phyloP scores from a whole-genome alignment of 2,888 invertebrate species.

The Eurytoma californica region DNA sequence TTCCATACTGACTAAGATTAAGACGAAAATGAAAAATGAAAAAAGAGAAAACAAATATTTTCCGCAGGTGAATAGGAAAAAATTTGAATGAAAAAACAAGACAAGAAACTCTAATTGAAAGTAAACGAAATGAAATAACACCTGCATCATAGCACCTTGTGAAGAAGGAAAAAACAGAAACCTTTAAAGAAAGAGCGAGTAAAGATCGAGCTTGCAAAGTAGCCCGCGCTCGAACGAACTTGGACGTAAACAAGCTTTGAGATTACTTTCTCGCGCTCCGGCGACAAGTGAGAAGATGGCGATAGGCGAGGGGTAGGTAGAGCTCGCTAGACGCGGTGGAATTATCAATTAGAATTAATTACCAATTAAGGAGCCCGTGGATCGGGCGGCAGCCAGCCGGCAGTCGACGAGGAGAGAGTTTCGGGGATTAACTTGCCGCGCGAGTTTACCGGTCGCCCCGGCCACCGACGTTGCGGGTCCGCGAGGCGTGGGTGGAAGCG shows the following conservation, averaged over 20 bases:
- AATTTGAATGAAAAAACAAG: no score
- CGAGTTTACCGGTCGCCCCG: background rate
- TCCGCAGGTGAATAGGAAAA: no score
- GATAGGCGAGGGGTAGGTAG: background rate
- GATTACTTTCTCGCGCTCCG: conserved; percentile 58
- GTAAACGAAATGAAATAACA: background rate
- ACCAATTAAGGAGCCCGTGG: conserved; percentile 62
- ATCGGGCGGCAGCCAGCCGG: no score
- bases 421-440: conserved; percentile 17
- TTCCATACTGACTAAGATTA: no score
- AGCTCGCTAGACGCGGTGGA: conserved; percentile 39
- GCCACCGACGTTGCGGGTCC: no score
- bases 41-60: no score
- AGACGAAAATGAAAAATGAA: no score
- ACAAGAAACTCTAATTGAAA: background rate
- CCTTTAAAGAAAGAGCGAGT: background rate
- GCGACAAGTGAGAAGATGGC: background rate
- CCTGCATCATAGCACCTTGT: background rate
- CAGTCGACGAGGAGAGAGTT: conserved; percentile 32
- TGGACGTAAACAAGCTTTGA: conserved; percentile 64
- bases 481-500: no score
- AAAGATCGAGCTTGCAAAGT: background rate
- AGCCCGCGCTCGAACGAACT: conserved; percentile 56
- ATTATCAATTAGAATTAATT: conserved; percentile 68
- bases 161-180: background rate